phyloP scores from a whole-genome alignment of 2,888 invertebrate species.

The Drosophila neutralis region DNA sequence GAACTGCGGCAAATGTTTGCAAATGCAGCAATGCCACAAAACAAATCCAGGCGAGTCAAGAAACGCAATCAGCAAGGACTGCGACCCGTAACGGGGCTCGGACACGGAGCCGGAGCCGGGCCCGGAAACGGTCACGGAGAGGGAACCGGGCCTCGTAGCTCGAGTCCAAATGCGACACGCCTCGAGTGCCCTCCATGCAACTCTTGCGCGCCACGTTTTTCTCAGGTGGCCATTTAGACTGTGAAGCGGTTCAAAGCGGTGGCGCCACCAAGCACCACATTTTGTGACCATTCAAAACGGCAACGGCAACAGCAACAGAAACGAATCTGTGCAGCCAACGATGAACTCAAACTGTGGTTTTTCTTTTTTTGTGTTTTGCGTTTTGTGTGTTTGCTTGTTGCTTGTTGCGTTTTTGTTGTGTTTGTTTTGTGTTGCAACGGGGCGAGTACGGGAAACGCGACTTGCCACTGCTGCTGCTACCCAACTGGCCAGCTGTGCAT shows the following conservation, averaged over 20 bases:
- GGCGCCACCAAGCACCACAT: slow-evolving; percentile 11
- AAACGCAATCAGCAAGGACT: slow-evolving; percentile 19
- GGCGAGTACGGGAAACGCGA: slow-evolving; percentile 51
- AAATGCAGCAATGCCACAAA: slow-evolving; percentile 32
- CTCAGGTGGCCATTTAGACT: slow-evolving; percentile 46
- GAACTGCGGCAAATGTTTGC: slow-evolving; percentile 35
- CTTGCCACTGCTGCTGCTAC: slow-evolving; percentile 24
- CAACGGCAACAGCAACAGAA: slow-evolving; percentile 31
- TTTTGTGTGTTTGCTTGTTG: slow-evolving; percentile 3
- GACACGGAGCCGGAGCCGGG: neutral
- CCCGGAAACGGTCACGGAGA: neutral
- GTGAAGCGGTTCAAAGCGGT: slow-evolving; percentile 14
- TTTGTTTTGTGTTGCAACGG: slow-evolving; percentile 25
- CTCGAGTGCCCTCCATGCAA: slow-evolving; percentile 55
- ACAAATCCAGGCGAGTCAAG: slow-evolving; percentile 16
- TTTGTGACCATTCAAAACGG: slow-evolving; percentile 31
- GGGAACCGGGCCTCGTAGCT: neutral
- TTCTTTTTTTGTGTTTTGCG: neutral
- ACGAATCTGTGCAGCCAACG: slow-evolving; percentile 52
- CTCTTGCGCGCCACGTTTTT: slow-evolving; percentile 46
- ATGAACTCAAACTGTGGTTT: slow-evolving; percentile 34
- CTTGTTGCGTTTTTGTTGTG: neutral
- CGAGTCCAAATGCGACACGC: slow-evolving; percentile 53
- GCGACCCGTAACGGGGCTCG: neutral
- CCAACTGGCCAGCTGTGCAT: slow-evolving; percentile 57